Conservation (phyloP, 2,113 vertebrate genomes). For the Phrynocephalus versicolor region DNA sequence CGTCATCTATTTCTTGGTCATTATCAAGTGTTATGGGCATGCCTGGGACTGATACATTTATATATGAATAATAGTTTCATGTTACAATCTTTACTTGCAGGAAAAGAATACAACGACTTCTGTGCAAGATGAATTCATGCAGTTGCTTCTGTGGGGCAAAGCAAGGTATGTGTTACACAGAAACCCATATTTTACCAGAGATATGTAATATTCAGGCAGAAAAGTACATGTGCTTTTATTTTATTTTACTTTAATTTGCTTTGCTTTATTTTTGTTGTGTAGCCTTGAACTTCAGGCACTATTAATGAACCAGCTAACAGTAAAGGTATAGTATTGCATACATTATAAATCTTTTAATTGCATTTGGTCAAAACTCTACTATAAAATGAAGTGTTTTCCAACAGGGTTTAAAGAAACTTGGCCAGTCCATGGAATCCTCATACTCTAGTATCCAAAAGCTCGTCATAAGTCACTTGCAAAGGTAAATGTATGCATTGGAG, state of each 20-base stretch:
- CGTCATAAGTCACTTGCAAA: conserved; percentile 97
- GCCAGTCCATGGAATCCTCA: conserved; percentile 96
- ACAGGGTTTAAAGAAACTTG: conserved; percentile 96
- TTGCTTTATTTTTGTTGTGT: conserved; percentile 2
- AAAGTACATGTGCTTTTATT: conserved; percentile 14
- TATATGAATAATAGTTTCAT: background rate
- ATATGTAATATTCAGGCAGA: conserved; percentile 25
- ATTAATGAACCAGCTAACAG: conserved; percentile 95
- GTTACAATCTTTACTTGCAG: conserved; percentile 69
- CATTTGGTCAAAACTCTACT: background rate
- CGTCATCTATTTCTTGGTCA: too few relatives aligned
- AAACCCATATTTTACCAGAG: conserved; percentile 28
- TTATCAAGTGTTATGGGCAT: too few relatives aligned
- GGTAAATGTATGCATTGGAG: conserved; percentile 70
- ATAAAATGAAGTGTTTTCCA: conserved; percentile 20
- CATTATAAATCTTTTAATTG: rapidly evolving
- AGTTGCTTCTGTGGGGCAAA: conserved; percentile 95
- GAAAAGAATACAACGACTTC: conserved; percentile 97
- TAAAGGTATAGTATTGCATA: conserved; percentile 82
- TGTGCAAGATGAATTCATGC: conserved; percentile 97
- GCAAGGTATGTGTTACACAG: conserved; percentile 83
- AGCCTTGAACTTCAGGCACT: conserved; percentile 95
- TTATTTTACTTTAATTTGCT: too few relatives aligned
- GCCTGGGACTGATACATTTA: too few relatives aligned
- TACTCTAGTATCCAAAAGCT: conserved; percentile 98